A percentile compares a stretch with the other conserved stretches of the same genome.
Conservation (phyloP, 2,888 invertebrate species). For the Acanthacorydalis orientalis region DNA sequence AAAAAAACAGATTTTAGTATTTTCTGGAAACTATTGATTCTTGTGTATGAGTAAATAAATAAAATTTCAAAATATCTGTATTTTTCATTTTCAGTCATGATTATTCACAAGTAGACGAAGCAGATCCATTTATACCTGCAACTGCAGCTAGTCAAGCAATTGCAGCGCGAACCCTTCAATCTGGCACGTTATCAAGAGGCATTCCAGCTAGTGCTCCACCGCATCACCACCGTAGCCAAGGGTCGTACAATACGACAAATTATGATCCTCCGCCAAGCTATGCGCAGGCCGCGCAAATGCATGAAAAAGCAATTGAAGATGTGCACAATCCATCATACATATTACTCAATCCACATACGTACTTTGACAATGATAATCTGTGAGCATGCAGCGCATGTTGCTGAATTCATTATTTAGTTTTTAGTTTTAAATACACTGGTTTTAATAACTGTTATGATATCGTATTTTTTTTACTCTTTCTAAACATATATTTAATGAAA, state of each 20-base stretch:
- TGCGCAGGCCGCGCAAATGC: constrained; percentile 38
- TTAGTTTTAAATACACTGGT: background rate
- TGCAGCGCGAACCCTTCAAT: constrained; percentile 39
- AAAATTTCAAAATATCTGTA: constrained; percentile 1
- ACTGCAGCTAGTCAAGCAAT: constrained; percentile 39
- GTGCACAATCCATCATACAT: constrained; percentile 19
- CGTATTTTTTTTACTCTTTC: too few relatives aligned
- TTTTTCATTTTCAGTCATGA: constrained; percentile 40
- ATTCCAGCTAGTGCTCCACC: constrained; percentile 6
- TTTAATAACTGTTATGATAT: too few relatives aligned
- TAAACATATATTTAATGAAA: too few relatives aligned
- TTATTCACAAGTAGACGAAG: constrained; percentile 71
- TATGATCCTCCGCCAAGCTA: constrained; percentile 36
- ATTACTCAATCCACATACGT: background rate
- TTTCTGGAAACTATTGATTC: too few relatives aligned
- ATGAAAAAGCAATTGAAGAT: constrained; percentile 15
- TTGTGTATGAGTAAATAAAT: too few relatives aligned
- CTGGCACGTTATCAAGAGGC: background rate
- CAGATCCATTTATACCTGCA: constrained; percentile 60
- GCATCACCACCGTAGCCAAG: constrained; percentile 37
- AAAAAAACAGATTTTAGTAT: too few relatives aligned
- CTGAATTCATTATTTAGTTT: background rate
- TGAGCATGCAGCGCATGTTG: constrained; percentile 6
- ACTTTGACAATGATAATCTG: constrained; percentile 2
- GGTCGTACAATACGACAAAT: constrained; percentile 43